Evolutionary conservation across 92 coral and sea anemone species (phyloP).

Genomic region (Palythoa heliodiscus): DNA sequence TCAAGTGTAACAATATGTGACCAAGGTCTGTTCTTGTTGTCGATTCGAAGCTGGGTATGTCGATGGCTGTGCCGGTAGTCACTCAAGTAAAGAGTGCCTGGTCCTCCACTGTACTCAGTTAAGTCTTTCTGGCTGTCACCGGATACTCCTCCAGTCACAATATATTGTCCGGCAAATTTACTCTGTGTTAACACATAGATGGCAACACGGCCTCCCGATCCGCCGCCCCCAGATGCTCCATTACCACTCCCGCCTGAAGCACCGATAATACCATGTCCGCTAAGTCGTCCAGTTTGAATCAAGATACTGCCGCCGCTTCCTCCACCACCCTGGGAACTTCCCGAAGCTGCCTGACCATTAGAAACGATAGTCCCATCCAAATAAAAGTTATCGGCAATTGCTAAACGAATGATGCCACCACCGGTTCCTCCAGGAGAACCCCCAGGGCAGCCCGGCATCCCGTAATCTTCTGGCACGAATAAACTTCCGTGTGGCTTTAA

Average conservation of each 20-base stretch:
- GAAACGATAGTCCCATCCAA: slow-evolving; percentile 57
- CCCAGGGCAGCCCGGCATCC: slow-evolving; percentile 61
- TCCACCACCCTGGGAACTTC: slow-evolving; percentile 57
- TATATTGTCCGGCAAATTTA: slow-evolving; percentile 50
- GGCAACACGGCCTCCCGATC: slow-evolving; percentile 73
- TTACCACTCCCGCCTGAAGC: slow-evolving; percentile 58
- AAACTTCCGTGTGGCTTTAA: slow-evolving; percentile 63
- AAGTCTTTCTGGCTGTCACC: slow-evolving; percentile 43
- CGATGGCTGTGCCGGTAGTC: slow-evolving; percentile 46
- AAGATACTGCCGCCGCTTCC: slow-evolving; percentile 75
- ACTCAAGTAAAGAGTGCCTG: slow-evolving; percentile 64
- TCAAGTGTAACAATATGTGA: slow-evolving; percentile 61
- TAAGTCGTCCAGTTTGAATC: slow-evolving; percentile 47
- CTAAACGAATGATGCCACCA: slow-evolving; percentile 57
- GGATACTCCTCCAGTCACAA: slow-evolving; percentile 57
- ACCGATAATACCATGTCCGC: slow-evolving; percentile 58
- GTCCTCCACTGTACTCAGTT: slow-evolving; percentile 62
- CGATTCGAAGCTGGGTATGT: slow-evolving; percentile 48
- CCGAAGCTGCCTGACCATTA: slow-evolving; percentile 44
- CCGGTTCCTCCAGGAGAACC: slow-evolving; percentile 56
- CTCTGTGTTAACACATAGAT: slow-evolving; percentile 44
- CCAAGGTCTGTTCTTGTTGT: slow-evolving; percentile 71
- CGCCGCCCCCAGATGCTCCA: slow-evolving; percentile 58
- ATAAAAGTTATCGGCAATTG: slow-evolving; percentile 61
- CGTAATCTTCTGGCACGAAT: slow-evolving; percentile 60